Base-by-base conservation (phyloP, 2,797 vertebrate genomes). In the Trachops cirrhosus region DNA sequence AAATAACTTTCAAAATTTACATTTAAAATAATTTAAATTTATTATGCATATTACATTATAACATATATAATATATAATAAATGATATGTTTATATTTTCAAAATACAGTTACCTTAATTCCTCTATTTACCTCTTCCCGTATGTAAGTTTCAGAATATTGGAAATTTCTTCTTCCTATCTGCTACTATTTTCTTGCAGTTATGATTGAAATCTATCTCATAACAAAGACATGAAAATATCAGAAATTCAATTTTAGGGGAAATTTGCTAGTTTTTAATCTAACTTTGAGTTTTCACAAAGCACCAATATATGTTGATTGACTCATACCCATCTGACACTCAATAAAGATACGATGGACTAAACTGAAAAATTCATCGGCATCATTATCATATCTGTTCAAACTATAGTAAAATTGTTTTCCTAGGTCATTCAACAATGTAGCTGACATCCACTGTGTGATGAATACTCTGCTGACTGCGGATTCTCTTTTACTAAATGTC, bases 251-350 rank as follows among this genome's bases (percentile, higher is more conserved):
- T 82, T 89, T 62, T 32, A 29, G 57, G 11, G 1, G 34, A 71
- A 83, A 44, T 74, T 68, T 73, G 67, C 39, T 59, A 39, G 57
- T 89, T 85, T 39, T 83, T 82, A 46, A 67, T 48, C 21, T 83
- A 82, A 89, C 37, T 94, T 67, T 39, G 32, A 82, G 77, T 87
- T 93, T 92, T 96, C 24, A 67, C 7, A n/a, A 57, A 44, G 37
- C 29, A 78, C 9, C 11, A 77, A 32, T 67, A 44, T 68, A 44
- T 73, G 29, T 46, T 71, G 37, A n/a, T 59, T 82, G 39, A 59
- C 9, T 44, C 77, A 54, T 48, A 50, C 22, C 5, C 87, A 50
- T 3, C 16, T 94, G 32, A 2, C 8, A 94, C 14, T 19, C 59
- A 78, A 34, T 50, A 87, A 90, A 70, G 52, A 10, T 57, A 12